phyloP scores from a whole-genome alignment of 1,140 invertebrate genomes.

The Drosophila willistoni region DNA sequence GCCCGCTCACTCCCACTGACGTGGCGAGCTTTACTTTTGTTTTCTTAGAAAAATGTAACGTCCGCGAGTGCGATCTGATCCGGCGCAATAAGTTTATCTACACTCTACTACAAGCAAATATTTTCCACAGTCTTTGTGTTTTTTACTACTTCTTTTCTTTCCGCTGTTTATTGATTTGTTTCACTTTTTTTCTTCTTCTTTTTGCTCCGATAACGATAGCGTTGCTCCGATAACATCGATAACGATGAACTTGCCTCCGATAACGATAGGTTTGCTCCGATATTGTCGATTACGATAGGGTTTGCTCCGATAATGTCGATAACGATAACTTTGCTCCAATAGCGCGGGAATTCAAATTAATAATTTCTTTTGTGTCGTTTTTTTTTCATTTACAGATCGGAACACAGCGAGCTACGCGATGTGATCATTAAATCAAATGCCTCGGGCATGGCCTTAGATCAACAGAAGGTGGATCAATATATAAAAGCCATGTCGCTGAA shows the following conservation, averaged over 20 bases:
- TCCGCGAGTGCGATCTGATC: not conserved
- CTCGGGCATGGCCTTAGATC: conserved; percentile 63
- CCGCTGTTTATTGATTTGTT: conserved; percentile 28
- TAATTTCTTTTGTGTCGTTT: not conserved
- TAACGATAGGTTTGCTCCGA: too few species aligned
- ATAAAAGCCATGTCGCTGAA: conserved; percentile 75
- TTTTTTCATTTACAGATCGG: conserved; percentile 44
- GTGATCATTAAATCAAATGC: conserved; percentile 72
- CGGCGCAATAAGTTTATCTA: not conserved
- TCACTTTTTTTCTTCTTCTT: too few species aligned
- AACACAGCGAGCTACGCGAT: conserved; percentile 63
- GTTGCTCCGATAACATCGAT: too few species aligned
- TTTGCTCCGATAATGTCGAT: too few species aligned
- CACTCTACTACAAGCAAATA: conserved; percentile 16
- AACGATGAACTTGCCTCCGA: too few species aligned
- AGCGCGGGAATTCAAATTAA: not conserved
- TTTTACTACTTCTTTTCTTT: conserved; percentile 10
- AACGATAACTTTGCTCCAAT: too few species aligned
- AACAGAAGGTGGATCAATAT: conserved; percentile 77
- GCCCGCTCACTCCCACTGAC: conserved; percentile 69
- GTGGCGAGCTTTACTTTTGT: conserved; percentile 60
- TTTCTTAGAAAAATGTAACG: conserved; percentile 6
- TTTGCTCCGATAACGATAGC: too few species aligned
- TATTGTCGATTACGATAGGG: too few species aligned
- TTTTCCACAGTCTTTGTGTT: not conserved